These are phyloP conservation scores for Operophtera brumata DNA, from an alignment of 2,888 invertebrate genomes.

Conservation along the genomic window DNA sequence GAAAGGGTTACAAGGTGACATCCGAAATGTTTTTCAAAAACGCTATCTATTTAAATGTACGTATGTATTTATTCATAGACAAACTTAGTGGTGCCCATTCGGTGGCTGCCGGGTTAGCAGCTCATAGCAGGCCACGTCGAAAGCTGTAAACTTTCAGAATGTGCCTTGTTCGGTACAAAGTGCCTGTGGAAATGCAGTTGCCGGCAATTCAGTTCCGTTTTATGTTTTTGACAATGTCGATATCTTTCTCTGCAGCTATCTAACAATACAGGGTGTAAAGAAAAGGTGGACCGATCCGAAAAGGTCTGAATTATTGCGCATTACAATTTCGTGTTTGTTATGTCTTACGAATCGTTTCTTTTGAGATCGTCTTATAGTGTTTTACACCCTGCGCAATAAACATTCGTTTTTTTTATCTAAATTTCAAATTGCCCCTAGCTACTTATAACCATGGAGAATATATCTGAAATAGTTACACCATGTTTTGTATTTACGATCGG, in stretches of 20 bases:
- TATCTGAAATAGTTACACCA: too few species aligned
- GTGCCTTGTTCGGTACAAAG: conserved; percentile 10
- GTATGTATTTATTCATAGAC: conserved; percentile 17
- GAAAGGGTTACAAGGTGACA: conserved; percentile 2
- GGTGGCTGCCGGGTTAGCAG: conserved; percentile 10
- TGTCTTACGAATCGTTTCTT: not conserved
- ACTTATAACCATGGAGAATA: too few species aligned
- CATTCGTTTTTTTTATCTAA: not conserved
- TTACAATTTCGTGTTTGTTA: too few species aligned
- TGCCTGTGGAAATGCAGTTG: conserved; percentile 11
- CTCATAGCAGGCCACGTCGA: conserved; percentile 1
- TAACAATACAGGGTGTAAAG: not conserved
- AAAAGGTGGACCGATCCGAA: too few species aligned
- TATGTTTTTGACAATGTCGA: conserved; percentile 1
- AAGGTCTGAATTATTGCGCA: too few species aligned
- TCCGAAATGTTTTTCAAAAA: not conserved
- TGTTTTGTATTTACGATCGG: too few species aligned
- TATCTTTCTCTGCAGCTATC: not conserved
- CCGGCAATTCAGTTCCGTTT: conserved; percentile 1
- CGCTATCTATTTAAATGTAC: conserved; percentile 11
- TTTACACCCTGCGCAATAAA: not conserved
- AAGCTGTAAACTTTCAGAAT: conserved; percentile 13
- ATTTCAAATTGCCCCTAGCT: too few species aligned
- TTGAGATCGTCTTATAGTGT: not conserved
- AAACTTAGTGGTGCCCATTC: conserved; percentile 18